A percentile compares a stretch with the other conserved stretches of the same genome.
Evolutionary conservation across 2,113 vertebrate species (phyloP).

Genomic region (Cynoglossus semilaevis): DNA sequence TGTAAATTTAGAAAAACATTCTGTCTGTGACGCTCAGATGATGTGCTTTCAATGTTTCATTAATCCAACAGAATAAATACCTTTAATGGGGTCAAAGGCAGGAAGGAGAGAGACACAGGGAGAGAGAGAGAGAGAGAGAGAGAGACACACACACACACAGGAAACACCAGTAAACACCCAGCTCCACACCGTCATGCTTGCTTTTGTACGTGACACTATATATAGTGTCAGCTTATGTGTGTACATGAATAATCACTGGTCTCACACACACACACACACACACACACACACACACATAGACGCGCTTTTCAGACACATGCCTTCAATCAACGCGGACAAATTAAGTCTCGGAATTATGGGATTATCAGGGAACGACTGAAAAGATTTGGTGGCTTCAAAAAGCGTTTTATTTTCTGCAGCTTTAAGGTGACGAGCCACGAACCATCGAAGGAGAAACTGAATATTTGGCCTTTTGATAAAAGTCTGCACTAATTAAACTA

Average conservation of each 20-base stretch:
- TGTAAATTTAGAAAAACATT: conserved; percentile 68
- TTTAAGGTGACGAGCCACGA: no score
- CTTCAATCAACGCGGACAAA: no score
- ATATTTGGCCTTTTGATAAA: no score
- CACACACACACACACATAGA: conserved; percentile 29
- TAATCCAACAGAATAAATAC: conserved; percentile 54
- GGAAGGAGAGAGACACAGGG: conserved; percentile 76
- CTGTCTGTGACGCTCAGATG: conserved; percentile 65
- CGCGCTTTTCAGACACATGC: background rate
- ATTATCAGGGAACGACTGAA: no score
- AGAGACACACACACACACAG: conserved; percentile 75
- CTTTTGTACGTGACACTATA: conserved; percentile 52
- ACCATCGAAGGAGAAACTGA: no score
- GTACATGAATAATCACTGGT: conserved; percentile 58
- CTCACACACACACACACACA: conserved; percentile 22
- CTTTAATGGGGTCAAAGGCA: conserved; percentile 80
- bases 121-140: conserved; percentile 53
- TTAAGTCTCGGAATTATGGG: no score
- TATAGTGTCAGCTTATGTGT: conserved; percentile 55
- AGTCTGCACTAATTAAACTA: no score
- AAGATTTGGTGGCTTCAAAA: no score
- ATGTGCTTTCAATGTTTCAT: conserved; percentile 57
- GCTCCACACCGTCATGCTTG: conserved; percentile 25
- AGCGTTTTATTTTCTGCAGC: no score
- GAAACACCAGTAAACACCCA: conserved; percentile 36